Percentiles rank a stretch among this genome's conserved stretches.
phyloP scores from a whole-genome alignment of 2,113 vertebrate species.

The Hemichromis elongatus region DNA sequence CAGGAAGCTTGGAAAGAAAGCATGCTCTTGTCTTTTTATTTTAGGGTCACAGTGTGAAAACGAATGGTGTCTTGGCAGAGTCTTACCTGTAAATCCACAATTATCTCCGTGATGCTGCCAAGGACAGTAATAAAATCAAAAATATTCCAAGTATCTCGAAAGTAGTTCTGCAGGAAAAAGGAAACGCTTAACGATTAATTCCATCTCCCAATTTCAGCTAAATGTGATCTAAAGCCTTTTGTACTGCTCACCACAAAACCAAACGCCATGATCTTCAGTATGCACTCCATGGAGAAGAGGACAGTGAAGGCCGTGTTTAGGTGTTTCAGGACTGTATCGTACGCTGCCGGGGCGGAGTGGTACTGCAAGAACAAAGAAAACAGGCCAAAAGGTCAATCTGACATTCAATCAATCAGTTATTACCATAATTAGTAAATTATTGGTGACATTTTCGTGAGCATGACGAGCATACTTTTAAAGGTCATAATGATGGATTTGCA shows the following conservation, averaged over 20 bases:
- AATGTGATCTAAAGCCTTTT: not conserved
- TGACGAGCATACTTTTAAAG: not conserved
- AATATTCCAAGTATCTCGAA: constrained; percentile 98
- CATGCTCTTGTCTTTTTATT: not conserved
- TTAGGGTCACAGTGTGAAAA: constrained; percentile 20
- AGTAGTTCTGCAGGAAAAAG: constrained; percentile 86
- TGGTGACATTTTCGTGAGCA: not conserved
- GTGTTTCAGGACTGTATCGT: constrained; percentile 90
- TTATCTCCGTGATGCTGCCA: constrained; percentile 94
- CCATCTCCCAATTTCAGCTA: not conserved
- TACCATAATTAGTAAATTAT: not conserved
- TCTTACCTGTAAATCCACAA: constrained; percentile 81
- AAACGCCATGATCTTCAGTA: constrained; percentile 95
- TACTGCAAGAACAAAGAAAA: constrained; percentile 74
- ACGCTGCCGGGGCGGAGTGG: constrained; percentile 90
- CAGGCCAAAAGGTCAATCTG: not conserved
- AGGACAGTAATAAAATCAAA: constrained; percentile 99
- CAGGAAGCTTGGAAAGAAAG: constrained; percentile 7
- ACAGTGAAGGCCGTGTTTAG: constrained; percentile 96
- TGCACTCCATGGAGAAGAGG: constrained; percentile 94
- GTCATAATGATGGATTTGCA: not conserved
- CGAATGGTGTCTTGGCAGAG: not conserved
- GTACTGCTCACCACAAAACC: constrained; percentile 83
- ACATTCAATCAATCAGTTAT: not conserved
- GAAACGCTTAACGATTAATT: not conserved